These are phyloP conservation scores for Etheostoma spectabile DNA, from an alignment of 2,113 vertebrate genomes.

Conservation along the genomic window DNA sequence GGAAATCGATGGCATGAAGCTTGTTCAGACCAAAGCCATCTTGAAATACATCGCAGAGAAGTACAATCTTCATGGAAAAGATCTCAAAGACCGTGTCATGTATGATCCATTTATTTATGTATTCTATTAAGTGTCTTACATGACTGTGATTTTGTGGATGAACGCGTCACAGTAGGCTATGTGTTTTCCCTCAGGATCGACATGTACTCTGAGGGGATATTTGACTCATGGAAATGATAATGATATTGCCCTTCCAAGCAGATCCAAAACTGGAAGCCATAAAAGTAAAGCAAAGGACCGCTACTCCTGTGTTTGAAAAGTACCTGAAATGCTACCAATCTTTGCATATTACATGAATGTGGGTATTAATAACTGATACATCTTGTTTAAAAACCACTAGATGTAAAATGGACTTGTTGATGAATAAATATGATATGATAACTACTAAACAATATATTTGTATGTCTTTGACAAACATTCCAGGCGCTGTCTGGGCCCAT, in stretches of 20 bases:
- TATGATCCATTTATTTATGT: conserved; percentile 65
- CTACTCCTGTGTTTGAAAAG: conserved; percentile 91
- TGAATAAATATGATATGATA: neutral
- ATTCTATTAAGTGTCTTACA: too few relatives aligned
- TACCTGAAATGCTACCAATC: conserved; percentile 64
- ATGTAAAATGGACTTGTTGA: neutral
- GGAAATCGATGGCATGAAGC: conserved; percentile 93
- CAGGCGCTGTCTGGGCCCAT: conserved; percentile 85
- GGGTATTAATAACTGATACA: neutral
- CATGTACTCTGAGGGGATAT: conserved; percentile 89
- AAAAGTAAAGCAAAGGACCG: conserved; percentile 82
- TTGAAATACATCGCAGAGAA: conserved; percentile 92
- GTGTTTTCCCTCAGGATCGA: conserved; percentile 84
- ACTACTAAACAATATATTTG: neutral
- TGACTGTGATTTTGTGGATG: neutral
- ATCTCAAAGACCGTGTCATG: conserved; percentile 88
- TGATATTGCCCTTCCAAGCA: conserved; percentile 79
- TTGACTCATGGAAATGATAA: conserved; percentile 88
- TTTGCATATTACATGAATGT: neutral
- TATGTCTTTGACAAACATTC: conserved; percentile 10
- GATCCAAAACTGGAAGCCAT: conserved; percentile 76
- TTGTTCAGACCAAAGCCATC: conserved; percentile 91
- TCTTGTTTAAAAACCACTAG: neutral
- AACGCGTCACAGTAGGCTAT: neutral
- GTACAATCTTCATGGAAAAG: conserved; percentile 89